Conservation (phyloP, 2,113 vertebrate genomes). For the Puntigrus tetrazona region DNA sequence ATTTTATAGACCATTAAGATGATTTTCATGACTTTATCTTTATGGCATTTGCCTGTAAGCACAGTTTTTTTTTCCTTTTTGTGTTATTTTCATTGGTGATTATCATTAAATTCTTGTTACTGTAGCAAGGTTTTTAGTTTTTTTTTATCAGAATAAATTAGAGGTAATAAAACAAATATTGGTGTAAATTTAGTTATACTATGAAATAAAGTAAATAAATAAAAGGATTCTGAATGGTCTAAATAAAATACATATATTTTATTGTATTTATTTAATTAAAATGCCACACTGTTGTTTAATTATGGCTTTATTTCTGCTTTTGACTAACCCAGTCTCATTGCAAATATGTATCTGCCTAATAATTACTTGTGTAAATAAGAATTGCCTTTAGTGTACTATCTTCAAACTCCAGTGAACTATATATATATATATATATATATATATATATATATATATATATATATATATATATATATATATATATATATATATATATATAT, state of each 20-base stretch:
- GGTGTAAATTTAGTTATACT: no score
- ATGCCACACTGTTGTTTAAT: neutral
- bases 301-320: neutral
- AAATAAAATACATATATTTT: no score
- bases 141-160: neutral
- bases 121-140: neutral
- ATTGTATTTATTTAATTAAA: no score
- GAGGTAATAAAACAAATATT: neutral
- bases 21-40: neutral
- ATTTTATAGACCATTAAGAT: neutral
- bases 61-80: neutral
- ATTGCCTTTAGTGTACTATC: neutral
- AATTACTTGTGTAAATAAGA: neutral
- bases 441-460: no score
- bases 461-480: no score
- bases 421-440: neutral
- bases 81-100: neutral
- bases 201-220: no score
- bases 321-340: neutral
- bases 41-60: neutral
- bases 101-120: neutral
- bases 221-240: no score
- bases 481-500: no score
- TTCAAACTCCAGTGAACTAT: neutral
- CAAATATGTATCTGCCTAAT: neutral